These are phyloP conservation scores for Lamellibrachia luymesi DNA, from an alignment of 1,140 invertebrate species.

Conservation along the genomic window DNA sequence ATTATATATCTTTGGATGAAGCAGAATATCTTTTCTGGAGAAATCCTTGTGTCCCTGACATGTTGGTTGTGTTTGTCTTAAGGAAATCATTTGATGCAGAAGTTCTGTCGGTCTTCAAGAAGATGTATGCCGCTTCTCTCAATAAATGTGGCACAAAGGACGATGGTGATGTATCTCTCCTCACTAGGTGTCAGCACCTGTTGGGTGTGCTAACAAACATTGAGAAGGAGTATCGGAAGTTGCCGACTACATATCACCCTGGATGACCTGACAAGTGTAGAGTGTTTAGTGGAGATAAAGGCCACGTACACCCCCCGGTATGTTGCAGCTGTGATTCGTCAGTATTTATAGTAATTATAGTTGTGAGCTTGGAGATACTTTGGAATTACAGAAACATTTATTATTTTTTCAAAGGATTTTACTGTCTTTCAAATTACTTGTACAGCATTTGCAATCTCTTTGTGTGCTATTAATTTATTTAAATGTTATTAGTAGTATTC, in stretches of 20 bases:
- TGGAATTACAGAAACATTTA: background rate
- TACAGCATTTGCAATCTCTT: background rate
- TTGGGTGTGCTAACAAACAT: background rate
- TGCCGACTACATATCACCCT: background rate
- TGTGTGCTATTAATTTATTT: background rate
- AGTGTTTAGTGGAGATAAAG: background rate
- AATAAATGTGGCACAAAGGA: background rate
- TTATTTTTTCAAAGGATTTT: background rate
- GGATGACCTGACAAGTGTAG: background rate
- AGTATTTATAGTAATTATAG: background rate
- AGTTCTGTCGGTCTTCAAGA: conserved; percentile 15
- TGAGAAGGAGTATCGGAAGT: background rate
- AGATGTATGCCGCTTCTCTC: conserved; percentile 18
- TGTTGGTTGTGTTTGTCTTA: background rate
- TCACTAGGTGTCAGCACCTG: background rate
- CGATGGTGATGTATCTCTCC: background rate
- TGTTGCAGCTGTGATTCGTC: background rate
- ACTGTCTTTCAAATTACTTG: background rate
- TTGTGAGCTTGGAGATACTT: background rate
- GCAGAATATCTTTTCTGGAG: too few relatives aligned
- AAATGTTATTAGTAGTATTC: background rate
- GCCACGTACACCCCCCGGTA: background rate
- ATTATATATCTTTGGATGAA: too few relatives aligned
- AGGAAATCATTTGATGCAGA: conserved; percentile 11
- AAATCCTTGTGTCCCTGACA: too few relatives aligned